A percentile compares a stretch with the other conserved stretches of the same genome.
These are phyloP conservation scores for Zaprionus ornatus DNA, from an alignment of 1,140 invertebrate species.

Conservation along the genomic window DNA sequence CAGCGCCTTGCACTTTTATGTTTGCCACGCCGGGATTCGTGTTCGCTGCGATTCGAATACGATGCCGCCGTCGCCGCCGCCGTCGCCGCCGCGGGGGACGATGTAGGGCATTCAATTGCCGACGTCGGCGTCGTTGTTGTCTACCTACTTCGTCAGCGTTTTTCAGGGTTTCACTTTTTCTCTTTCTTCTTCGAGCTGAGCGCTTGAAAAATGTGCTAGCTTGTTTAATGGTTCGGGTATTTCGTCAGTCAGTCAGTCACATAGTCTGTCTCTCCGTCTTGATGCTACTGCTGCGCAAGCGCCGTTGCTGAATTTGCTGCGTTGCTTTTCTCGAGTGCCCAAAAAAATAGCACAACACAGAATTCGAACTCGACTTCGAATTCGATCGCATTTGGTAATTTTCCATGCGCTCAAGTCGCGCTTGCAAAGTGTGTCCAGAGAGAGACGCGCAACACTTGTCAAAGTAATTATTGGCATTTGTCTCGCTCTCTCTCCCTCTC, in stretches of 20 bases:
- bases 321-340: conserved; percentile 18
- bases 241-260: neutral
- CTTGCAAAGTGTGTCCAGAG: conserved; percentile 27
- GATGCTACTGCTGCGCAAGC: conserved; percentile 36
- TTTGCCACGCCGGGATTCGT: conserved; percentile 43
- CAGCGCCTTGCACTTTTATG: conserved; percentile 51
- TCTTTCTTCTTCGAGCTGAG: conserved; percentile 7
- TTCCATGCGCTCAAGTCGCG: conserved; percentile 36
- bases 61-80: neutral
- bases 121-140: conserved; percentile 3
- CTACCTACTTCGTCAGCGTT: conserved; percentile 71
- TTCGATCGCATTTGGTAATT: conserved; percentile 45
- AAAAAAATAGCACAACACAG: conserved; percentile 26
- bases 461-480: conserved; percentile 5
- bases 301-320: conserved; percentile 32
- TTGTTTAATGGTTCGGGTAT: neutral
- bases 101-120: conserved; percentile 36
- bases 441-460: conserved; percentile 12
- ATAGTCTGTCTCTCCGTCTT: neutral
- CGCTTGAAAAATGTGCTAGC: conserved; percentile 25
- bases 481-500: neutral
- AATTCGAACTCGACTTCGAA: conserved; percentile 33
- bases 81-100: conserved; percentile 7
- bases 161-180: conserved; percentile 56
- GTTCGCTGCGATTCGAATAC: conserved; percentile 11